Evolutionary conservation across 1,140 invertebrate species (phyloP), one percentile per base, ranked within the genome.

Genomic region (Drosophila trapezifrons): DNA sequence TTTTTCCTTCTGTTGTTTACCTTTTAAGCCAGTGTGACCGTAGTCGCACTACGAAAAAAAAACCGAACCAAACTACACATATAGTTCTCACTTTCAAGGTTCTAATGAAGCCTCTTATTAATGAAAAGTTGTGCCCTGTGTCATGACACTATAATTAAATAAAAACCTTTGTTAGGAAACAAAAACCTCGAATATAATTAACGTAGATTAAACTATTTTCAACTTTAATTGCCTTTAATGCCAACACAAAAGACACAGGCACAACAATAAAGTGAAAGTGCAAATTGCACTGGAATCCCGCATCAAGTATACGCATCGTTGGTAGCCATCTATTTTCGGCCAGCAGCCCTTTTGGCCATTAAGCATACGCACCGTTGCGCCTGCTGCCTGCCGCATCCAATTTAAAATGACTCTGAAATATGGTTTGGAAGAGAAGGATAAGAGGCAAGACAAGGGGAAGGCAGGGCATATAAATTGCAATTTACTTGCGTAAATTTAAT

Each of bases 401-500:
- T 80, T 85, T 66, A 62, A 76, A 67, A 56, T 43, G 64, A 46
- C 47, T 67, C 47, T 13, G 32, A 18, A 4, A 54, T 37, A 54
- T 20, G 13, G 43, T 67, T 20, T 17, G 15, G 10, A 13, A n/a
- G 32, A 25, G 15, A 35, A 29, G 13, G 18, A 45, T 10, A 17
- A n/a, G 42, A n/a, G 17, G 12, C 18, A 35, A 2, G 38, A 25
- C 8, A 13, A 72, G 52, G 52, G 69, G 40, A 78, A 32, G 29
- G 69, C 69, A 54, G 80, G 60, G 66, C 64, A 69, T 72, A 69
- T 72, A 86, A 87, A 87, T 83, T 86, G 79, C 83, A 87, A 86
- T 87, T 86, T 87, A 83, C 83, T 87, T 83, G 76, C 71, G 71
- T 70, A 73, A 86, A 86, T 86, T 86, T 86, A 87, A 86, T 86